A percentile compares a stretch with the other conserved stretches of the same genome.
Conservation (phyloP, 1,140 invertebrate genomes). For the Latrodectus geometricus region DNA sequence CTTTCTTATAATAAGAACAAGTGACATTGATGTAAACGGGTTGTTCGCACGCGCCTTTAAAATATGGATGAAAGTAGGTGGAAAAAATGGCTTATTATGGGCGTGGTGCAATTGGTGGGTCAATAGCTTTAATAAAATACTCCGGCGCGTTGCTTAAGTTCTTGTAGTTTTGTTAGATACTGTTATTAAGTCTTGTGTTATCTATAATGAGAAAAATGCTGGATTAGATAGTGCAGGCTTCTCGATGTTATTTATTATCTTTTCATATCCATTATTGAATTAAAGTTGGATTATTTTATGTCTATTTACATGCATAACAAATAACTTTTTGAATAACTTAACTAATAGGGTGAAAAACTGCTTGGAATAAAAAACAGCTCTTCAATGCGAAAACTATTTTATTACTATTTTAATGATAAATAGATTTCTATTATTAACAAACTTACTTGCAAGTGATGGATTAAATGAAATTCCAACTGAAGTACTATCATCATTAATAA, state of each 20-base stretch:
- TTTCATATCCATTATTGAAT: too few species aligned
- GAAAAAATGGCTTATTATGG: slow-evolving; percentile 20
- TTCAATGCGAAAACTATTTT: too few species aligned
- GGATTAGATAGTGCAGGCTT: neutral
- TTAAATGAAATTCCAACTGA: slow-evolving; percentile 65
- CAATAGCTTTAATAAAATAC: neutral
- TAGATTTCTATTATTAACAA: neutral
- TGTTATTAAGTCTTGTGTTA: too few species aligned
- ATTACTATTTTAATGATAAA: neutral
- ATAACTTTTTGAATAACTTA: too few species aligned
- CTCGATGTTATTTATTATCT: too few species aligned
- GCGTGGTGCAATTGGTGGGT: slow-evolving; percentile 19
- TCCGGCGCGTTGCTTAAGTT: neutral
- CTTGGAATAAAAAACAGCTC: too few species aligned
- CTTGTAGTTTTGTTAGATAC: neutral
- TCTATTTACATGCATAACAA: too few species aligned
- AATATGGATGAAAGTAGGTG: slow-evolving; percentile 18
- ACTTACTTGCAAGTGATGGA: slow-evolving; percentile 63
- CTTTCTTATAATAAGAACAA: neutral
- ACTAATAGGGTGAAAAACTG: too few species aligned
- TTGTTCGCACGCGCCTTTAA: slow-evolving; percentile 20
- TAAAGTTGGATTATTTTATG: too few species aligned
- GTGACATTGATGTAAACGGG: slow-evolving; percentile 35
- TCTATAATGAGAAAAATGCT: neutral
- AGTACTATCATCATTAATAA: slow-evolving; percentile 92